Evolutionary conservation across 2,113 vertebrate genomes (phyloP), one percentile per base, ranked within the genome.

Genomic region (Equus przewalskii): DNA sequence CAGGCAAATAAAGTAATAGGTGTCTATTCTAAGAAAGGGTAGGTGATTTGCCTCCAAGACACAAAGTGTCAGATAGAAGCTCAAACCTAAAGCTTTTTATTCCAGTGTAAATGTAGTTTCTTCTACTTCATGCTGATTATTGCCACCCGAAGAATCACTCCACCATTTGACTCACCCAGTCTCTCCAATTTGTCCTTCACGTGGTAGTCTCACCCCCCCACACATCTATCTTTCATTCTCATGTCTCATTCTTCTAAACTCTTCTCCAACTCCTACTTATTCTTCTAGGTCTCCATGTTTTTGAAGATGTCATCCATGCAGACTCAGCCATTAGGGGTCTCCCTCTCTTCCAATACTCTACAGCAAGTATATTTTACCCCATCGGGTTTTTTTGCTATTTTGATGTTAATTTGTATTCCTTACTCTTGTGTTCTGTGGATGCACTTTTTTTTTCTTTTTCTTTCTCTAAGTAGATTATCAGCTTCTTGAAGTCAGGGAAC

Each of bases 191-290:
- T 70, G 8, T 44, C 4, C 26, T 76, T 67, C 4, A 2, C n/a
- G 33, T 10, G 19, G 21, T 73, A 88, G 0, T 7, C n/a, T 41
- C 28, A 36, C 6, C 6, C 5, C 7, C 1, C 24, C 4, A 0
- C 8, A 7, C 56, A 13, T 22, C 3, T 5, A 36, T 58, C n/a
- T 13, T 36, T 67, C 14, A 36, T 26, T 72, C 4, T 24, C 11
- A 16, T 13, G 5, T 76, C 21, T 58, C 7, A 26, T 0, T 8
- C 19, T 9, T 41, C 14, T 24, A 83, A 46, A 44, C 14, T 75
- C 1, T 46, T 87, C 49, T 30, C 19, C 26, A 36, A 1, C 10
- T 44, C 5, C 16, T 81, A 3, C 24, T 65, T 72, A 19, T 5
- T 67, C 33, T 84, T 84, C 49, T 85, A 49, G 8, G 54, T 64